A percentile compares a stretch with the other conserved stretches of the same genome.
These are phyloP conservation scores for Xanthia icteritia DNA, from an alignment of 2,888 invertebrate genomes.

Conservation along the genomic window DNA sequence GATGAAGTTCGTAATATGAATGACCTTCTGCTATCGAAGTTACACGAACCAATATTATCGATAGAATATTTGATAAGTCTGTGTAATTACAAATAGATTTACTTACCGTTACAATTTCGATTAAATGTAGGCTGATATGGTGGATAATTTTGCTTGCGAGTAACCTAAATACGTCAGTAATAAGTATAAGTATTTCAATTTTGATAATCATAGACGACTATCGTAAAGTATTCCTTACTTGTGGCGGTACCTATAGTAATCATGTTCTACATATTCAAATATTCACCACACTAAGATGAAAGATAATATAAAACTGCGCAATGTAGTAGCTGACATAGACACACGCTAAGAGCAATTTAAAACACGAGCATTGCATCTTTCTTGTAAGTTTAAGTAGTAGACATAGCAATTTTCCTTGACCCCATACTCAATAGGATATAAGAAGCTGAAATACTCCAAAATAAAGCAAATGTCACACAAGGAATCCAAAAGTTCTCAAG, in stretches of 20 bases:
- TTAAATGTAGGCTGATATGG: neutral
- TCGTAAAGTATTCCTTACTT: neutral
- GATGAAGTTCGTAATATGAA: constrained; percentile 65
- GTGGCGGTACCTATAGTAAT: neutral
- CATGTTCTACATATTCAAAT: neutral
- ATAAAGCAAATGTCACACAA: neutral
- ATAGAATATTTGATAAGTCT: constrained; percentile 47
- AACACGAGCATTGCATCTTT: neutral
- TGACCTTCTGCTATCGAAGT: constrained; percentile 59
- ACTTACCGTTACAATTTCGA: constrained; percentile 29
- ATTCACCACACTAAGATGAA: neutral
- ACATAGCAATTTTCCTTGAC: constrained; percentile 1
- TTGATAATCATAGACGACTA: neutral
- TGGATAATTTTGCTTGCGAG: constrained; percentile 15
- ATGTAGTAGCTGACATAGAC: neutral
- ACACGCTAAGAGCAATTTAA: neutral
- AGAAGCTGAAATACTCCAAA: neutral
- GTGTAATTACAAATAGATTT: constrained; percentile 50
- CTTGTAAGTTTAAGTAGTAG: neutral
- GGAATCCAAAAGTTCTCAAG: neutral
- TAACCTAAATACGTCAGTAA: neutral
- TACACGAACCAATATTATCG: constrained; percentile 49
- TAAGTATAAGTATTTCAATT: neutral
- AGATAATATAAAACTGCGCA: neutral
- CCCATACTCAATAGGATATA: neutral